Evolutionary conservation across 2,888 invertebrate species (phyloP), one percentile per base, ranked within the genome.

Genomic region (Fragum sueziense): DNA sequence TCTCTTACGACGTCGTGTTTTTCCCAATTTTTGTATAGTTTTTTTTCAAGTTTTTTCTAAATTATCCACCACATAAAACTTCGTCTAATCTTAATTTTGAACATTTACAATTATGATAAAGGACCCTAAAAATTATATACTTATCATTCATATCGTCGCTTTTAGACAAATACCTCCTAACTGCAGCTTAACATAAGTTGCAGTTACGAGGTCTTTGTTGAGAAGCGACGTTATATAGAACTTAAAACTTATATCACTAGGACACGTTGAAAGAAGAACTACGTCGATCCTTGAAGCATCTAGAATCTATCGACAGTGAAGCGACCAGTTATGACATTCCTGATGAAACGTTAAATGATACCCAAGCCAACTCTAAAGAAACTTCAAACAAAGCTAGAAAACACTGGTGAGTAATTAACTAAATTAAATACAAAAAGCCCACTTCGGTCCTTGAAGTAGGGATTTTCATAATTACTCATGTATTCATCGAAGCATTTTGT

Each of bases 371-470:
- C 14, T 41, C 25, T 41, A 65, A 41, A 33, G 65, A 65, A 34
- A 65, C 65, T 31, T 65, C 65, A n/a, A 65, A 33, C 41, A 65
- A 65, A 27, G 65, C 65, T 1, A 65, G 65, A 41, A 65, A 65
- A 41, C 37, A 65, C 27, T 65, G 65, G 65, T 65, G 14, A 17
- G 65, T 61, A 47, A n/a, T n/a, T n/a, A n/a, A n/a, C n/a, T n/a
- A n/a, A n/a, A n/a, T n/a, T n/a, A n/a, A n/a, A n/a, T n/a, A n/a
- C n/a, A n/a, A n/a, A n/a, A n/a, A n/a, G n/a, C n/a, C n/a, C n/a
- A n/a, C n/a, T n/a, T n/a, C n/a, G n/a, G n/a, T n/a, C n/a, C n/a
- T n/a, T n/a, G n/a, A n/a, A n/a, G n/a, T n/a, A n/a, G n/a, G n/a
- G n/a, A n/a, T n/a, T n/a, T n/a, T n/a, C n/a, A n/a, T n/a, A n/a